Base-by-base conservation (phyloP, 2,797 vertebrate species). In the Coregonus suidteri region DNA sequence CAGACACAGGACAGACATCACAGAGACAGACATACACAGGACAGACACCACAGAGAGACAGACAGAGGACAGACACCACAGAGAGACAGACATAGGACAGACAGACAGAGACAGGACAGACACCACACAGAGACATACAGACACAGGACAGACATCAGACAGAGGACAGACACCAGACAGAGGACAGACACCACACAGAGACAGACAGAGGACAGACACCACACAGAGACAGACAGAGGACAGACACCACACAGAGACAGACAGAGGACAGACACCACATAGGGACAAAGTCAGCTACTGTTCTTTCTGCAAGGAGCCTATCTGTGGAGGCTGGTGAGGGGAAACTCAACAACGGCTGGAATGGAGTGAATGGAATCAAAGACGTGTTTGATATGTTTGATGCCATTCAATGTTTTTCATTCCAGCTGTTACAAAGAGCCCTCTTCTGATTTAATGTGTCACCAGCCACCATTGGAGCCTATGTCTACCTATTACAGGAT, bases 71-170 rank as follows among this genome's bases (percentile, higher is more conserved):
- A 90, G 62, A 7, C 64, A 18, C 0, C 76, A n/a, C 41, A 16
- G 14, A 54, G 13, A 53, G 88, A 99, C 97, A 64, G 3, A 64
- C 16, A 62, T 4, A 18, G 11, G 15, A 13, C 56, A 59, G 4
- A 18, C 4, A 65, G 83, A 80, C 15, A 78, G 25, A 25, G 25
- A 25, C 25, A 25, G 25, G 25, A 25, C 70, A 90, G 62, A 7
- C 64, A 18, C 0, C 76, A n/a, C 41, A 16, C 14, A 54, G 13
- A 53, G 88, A 99, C 97, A 64, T 20, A 67, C 64, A 73, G 25
- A 64, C 16, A 62, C 1, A 18, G 11, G 16, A 13, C 56, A 59
- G 15, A 18, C 52, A 53, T 0, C 4, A 65, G 83, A 80, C 15
- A 78, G 73, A 75, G 75, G 75, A 87, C 70, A 90, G 62, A 7